Evolutionary conservation across 2,888 invertebrate genomes (phyloP).

Genomic region (Nyleta sp.): DNA sequence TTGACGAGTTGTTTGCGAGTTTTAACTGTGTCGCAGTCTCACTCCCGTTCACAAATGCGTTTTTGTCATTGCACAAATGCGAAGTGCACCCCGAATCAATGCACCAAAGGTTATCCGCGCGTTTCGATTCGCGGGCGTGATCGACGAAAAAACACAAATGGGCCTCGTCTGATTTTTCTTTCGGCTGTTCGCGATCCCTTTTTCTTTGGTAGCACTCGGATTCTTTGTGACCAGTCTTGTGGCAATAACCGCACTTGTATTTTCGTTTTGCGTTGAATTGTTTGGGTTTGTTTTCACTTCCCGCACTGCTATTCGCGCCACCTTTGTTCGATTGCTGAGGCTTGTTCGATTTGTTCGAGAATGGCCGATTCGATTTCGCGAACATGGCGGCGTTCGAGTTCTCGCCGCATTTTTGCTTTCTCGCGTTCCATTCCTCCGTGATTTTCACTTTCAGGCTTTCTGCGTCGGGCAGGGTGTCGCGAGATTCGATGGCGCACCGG

Average conservation of each 20-base stretch:
- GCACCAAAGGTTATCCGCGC: conserved; percentile 16
- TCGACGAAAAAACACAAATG: neutral
- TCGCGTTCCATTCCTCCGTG: conserved; percentile 3
- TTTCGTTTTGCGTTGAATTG: neutral
- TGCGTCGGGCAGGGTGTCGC: conserved; percentile 8
- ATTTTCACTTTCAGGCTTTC: conserved; percentile 17
- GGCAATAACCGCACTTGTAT: conserved; percentile 36
- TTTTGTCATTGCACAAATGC: conserved; percentile 42
- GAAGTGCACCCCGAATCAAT: conserved; percentile 44
- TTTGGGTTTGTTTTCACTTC: neutral
- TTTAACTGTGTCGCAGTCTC: conserved; percentile 10
- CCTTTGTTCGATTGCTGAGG: neutral
- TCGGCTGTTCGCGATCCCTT: neutral
- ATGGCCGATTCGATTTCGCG: neutral
- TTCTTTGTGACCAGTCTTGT: conserved; percentile 32
- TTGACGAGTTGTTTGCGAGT: conserved; percentile 24
- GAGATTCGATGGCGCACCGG: conserved; percentile 16
- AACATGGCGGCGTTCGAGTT: conserved; percentile 15
- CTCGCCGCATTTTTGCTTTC: neutral
- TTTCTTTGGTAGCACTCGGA: conserved; percentile 13
- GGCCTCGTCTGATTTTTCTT: conserved; percentile 10
- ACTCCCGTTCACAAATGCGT: neutral
- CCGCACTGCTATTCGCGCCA: neutral
- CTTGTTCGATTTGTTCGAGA: neutral
- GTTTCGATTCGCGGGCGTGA: neutral